Conservation (phyloP, 2,113 vertebrate species). For the Henicopernis longicauda region DNA sequence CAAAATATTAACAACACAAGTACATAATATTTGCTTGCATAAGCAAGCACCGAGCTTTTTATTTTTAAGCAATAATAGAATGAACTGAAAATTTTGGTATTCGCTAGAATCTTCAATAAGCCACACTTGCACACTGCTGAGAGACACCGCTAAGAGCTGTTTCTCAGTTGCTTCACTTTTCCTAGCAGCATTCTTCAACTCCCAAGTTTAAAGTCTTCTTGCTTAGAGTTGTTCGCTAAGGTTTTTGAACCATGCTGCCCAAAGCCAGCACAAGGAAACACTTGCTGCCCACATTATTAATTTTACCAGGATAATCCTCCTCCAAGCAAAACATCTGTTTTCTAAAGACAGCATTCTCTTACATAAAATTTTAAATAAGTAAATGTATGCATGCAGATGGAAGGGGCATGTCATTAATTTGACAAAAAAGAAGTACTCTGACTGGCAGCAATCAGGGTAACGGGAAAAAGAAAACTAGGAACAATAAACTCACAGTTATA, state of each 20-base stretch:
- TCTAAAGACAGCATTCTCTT: neutral
- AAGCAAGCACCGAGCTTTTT: neutral
- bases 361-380: neutral
- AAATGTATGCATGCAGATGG: neutral
- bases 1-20: neutral
- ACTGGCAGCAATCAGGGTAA: neutral
- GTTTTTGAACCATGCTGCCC: neutral
- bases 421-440: neutral
- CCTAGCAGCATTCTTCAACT: neutral
- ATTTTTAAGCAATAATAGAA: neutral
- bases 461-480: neutral
- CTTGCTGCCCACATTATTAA: neutral
- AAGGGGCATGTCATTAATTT: neutral
- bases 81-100: neutral
- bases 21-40: neutral
- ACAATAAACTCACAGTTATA: neutral
- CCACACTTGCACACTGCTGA: neutral
- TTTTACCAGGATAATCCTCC: neutral
- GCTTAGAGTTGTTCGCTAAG: neutral
- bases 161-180: neutral
- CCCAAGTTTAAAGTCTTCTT: neutral
- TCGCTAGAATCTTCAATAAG: neutral
- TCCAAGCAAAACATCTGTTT: slow-evolving; percentile 18
- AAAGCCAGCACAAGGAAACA: neutral
- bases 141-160: neutral